Base-by-base conservation (phyloP, 2,113 vertebrate genomes). In the Pedionomus torquatus region DNA sequence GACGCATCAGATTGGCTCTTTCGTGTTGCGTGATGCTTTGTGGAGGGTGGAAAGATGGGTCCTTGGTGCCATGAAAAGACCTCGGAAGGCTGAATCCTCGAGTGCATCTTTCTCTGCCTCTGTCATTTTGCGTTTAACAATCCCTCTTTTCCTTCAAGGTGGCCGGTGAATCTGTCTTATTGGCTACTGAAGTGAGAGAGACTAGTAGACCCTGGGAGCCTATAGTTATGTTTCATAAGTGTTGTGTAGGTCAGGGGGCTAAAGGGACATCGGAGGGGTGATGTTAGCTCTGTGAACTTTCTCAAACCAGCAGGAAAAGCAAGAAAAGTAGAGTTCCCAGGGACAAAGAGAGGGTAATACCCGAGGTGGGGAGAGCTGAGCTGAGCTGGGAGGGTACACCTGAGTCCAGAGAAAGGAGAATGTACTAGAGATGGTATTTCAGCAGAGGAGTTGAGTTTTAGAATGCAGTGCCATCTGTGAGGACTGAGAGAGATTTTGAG, bases 171-270 rank as follows among this genome's bases (percentile, higher is more conserved):
- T 89, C 81, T 95, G 91, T 95, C 0, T 23, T 87, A 74, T 93
- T 93, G 96, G 96, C 97, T 97, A 66, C 95, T 60, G 93, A 93
- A 97, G 95, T 93, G 96, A 92, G 92, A 94, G 95, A 97, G 94
- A 89, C 92, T 92, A 68, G 87, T 93, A 92, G 90, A 96, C 95
- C 95, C 94, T 83, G 94, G 90, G 85, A 97, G 89, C 93, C 93
- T 97, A 91, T 97, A 96, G 95, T 93, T 94, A 68, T 81, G 93
- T 97, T 97, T 95, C 70, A 14, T 97, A 95, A 95, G 85, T 96
- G 96, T 97, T 75, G 94, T 97, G 83, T 97, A 93, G 87, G 94
- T 89, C 77, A 33, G 70, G 87, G 77, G 94, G 84, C 75, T 79
- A 75, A 91, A 95, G 92, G 90, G 87, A 90, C 78, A 41, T 72